Evolutionary conservation across 2,113 vertebrate genomes (phyloP).

Genomic region (Cyanocitta stelleri): DNA sequence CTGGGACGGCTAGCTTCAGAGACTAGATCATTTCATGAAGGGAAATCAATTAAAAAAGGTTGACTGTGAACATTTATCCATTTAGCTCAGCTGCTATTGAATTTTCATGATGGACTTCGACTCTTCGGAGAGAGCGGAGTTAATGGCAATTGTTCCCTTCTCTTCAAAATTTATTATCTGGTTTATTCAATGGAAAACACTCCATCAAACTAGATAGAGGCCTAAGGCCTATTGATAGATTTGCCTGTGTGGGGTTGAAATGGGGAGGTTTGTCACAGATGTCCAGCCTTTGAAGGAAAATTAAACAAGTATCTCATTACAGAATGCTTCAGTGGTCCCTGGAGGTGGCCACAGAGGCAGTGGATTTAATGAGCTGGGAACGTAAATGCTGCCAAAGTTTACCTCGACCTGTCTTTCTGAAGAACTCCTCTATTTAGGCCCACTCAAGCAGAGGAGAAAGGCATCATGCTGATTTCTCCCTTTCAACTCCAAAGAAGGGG

Average conservation of each 20-base stretch:
- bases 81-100: conserved; percentile 98
- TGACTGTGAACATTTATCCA: conserved; percentile 97
- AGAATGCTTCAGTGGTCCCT: conserved; percentile 95
- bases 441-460: conserved; percentile 94
- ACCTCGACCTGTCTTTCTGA: conserved; percentile 91
- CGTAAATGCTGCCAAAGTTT: conserved; percentile 95
- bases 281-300: conserved; percentile 99
- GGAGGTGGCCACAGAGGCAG: conserved; percentile 93
- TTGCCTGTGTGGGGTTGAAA: conserved; percentile 92
- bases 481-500: conserved; percentile 97
- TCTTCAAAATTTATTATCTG: conserved; percentile 98
- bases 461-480: conserved; percentile 89
- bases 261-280: conserved; percentile 94
- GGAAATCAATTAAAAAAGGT: conserved; percentile 99
- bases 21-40: conserved; percentile 96
- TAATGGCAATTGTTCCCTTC: conserved; percentile 98
- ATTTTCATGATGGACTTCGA: conserved; percentile 98
- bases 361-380: conserved; percentile 99
- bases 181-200: conserved; percentile 98
- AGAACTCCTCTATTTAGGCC: conserved; percentile 88
- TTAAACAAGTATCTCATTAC: conserved; percentile 99
- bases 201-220: conserved; percentile 97
- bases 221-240: conserved; percentile 96
- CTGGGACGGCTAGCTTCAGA: conserved; percentile 82
- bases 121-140: conserved; percentile 93